A percentile compares a stretch with the other conserved stretches of the same genome.
phyloP scores from a whole-genome alignment of 2,888 invertebrate species.

The Microchrysa polita region DNA sequence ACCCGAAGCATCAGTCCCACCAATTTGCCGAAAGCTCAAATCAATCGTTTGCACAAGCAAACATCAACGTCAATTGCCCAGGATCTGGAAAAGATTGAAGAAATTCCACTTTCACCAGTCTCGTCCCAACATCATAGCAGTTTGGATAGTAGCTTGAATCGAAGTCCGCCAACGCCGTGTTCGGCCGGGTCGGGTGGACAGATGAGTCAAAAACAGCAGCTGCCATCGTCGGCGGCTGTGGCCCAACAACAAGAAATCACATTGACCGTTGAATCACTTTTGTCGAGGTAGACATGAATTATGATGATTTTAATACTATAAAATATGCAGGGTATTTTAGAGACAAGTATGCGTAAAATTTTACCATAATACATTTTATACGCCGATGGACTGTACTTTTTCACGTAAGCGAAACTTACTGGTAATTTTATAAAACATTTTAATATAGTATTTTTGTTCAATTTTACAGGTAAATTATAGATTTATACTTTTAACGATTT shows the following conservation, averaged over 20 bases:
- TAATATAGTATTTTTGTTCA: no score
- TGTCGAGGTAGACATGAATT: constrained; percentile 62
- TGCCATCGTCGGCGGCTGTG: no score
- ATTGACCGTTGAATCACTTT: constrained; percentile 58
- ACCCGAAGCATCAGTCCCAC: constrained; percentile 58
- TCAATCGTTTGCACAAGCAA: constrained; percentile 69
- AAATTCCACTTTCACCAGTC: constrained; percentile 68
- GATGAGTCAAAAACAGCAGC: constrained; percentile 44
- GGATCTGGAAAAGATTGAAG: constrained; percentile 76
- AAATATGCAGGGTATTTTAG: constrained; percentile 39
- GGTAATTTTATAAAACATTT: no score
- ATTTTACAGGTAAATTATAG: no score
- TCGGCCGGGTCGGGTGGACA: neutral
- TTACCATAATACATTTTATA: neutral
- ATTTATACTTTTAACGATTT: no score
- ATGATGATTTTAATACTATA: constrained; percentile 56
- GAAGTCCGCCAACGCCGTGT: constrained; percentile 59
- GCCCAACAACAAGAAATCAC: constrained; percentile 57
- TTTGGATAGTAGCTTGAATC: constrained; percentile 62
- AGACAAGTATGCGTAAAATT: constrained; percentile 12
- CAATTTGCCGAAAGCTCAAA: constrained; percentile 47
- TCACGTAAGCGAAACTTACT: no score
- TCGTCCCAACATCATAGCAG: constrained; percentile 64
- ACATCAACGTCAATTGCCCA: constrained; percentile 75
- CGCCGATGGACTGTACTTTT: neutral